A percentile compares a stretch with the other conserved stretches of the same genome.
Evolutionary conservation across 2,113 vertebrate species (phyloP).

Genomic region (Notothenia coriiceps): DNA sequence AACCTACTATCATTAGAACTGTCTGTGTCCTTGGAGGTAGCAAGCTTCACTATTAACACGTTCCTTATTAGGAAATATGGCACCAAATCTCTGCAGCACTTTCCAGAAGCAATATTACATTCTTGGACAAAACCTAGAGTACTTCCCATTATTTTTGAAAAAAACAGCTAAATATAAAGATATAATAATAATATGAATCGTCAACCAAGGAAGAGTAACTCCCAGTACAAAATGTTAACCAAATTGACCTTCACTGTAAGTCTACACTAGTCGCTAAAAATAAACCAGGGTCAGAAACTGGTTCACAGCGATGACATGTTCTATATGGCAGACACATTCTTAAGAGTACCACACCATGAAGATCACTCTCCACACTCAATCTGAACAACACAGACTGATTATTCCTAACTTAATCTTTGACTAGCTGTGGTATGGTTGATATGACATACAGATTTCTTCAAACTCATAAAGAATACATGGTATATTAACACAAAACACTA

Average conservation of each 20-base stretch:
- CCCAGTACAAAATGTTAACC: slow-evolving; percentile 41
- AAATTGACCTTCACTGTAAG: slow-evolving; percentile 73
- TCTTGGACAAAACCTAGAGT: not conserved
- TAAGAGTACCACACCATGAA: slow-evolving; percentile 24
- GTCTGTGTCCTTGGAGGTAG: slow-evolving; percentile 28
- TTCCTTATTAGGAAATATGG: slow-evolving; percentile 17
- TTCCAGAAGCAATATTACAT: not conserved
- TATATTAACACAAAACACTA: slow-evolving; percentile 17
- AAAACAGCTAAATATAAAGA: slow-evolving; percentile 3
- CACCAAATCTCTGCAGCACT: slow-evolving; percentile 15
- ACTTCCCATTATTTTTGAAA: slow-evolving; percentile 8
- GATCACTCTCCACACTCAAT: slow-evolving; percentile 16
- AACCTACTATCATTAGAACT: slow-evolving; percentile 31
- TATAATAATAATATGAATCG: slow-evolving; percentile 5
- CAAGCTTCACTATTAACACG: slow-evolving; percentile 15
- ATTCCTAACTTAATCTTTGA: slow-evolving; percentile 34
- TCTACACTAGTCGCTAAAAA: slow-evolving; percentile 71
- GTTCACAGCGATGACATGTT: slow-evolving; percentile 56
- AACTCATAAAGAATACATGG: slow-evolving; percentile 3
- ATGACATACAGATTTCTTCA: slow-evolving; percentile 9
- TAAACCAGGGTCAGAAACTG: slow-evolving; percentile 61
- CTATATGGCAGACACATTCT: slow-evolving; percentile 36
- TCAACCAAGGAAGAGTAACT: slow-evolving; percentile 32
- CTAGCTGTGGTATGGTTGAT: slow-evolving; percentile 8
- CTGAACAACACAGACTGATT: slow-evolving; percentile 24